Conservation (phyloP, 2,113 vertebrate genomes). For the Thinocorus orbignyianus region DNA sequence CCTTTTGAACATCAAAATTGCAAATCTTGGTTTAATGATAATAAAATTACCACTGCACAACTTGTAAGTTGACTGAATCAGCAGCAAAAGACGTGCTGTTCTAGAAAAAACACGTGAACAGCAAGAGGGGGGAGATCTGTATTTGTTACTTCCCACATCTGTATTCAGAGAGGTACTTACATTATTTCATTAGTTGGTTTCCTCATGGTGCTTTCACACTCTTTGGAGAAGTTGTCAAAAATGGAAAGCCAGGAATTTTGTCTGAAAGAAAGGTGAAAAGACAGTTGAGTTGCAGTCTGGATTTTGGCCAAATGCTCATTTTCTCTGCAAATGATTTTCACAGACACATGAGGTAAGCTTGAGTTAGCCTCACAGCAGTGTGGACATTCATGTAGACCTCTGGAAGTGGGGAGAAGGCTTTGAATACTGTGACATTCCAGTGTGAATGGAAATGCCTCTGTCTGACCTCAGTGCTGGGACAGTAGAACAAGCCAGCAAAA, state of each 20-base stretch:
- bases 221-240: constrained; percentile 84
- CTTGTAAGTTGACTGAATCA: not conserved
- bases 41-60: constrained; percentile 5
- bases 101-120: not conserved
- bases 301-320: not conserved
- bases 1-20: not conserved
- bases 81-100: not conserved
- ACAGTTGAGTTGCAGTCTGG: constrained; percentile 24
- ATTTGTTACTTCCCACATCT: not conserved
- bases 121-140: not conserved
- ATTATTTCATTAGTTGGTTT: constrained; percentile 62
- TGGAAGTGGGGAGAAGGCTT: not conserved
- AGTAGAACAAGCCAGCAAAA: not conserved
- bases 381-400: not conserved
- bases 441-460: not conserved
- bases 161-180: constrained; percentile 77
- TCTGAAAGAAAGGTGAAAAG: constrained; percentile 72
- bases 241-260: constrained; percentile 77
- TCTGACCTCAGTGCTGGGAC: not conserved
- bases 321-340: not conserved
- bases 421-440: not conserved
- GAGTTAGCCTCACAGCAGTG: not conserved
- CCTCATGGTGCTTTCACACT: constrained; percentile 77
- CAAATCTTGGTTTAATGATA: constrained; percentile 8
- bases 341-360: not conserved